Evolutionary conservation across 2,888 invertebrate genomes (phyloP).

Genomic region (Polyommatus iphigenia): DNA sequence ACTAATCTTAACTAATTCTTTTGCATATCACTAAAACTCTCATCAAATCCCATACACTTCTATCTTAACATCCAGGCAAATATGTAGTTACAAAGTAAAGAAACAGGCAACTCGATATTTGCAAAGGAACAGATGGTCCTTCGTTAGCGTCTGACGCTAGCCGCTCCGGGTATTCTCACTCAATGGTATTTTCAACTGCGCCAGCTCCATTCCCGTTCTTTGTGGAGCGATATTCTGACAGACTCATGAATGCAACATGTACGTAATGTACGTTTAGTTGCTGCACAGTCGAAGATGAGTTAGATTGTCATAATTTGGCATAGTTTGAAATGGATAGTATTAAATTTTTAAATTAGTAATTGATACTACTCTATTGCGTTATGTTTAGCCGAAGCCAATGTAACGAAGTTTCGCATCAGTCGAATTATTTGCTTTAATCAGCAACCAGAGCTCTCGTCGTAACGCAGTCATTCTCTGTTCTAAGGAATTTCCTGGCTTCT

Average conservation of each 20-base stretch:
- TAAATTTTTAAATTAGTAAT: too few relatives aligned
- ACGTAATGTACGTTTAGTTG: not conserved
- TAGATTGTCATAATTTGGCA: not conserved
- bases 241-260: not conserved
- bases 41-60: not conserved
- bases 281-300: not conserved
- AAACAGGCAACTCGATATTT: not conserved
- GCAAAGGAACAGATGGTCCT: constrained; percentile 16
- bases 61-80: not conserved
- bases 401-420: not conserved
- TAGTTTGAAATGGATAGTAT: not conserved
- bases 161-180: constrained; percentile 2
- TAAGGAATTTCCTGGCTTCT: not conserved
- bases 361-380: too few relatives aligned
- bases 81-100: constrained; percentile 5
- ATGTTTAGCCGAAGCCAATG: too few relatives aligned
- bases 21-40: not conserved
- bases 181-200: constrained; percentile 6
- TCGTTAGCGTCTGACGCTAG: constrained; percentile 4
- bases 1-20: too few relatives aligned
- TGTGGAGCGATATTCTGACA: constrained; percentile 9
- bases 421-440: not conserved
- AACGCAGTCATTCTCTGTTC: not conserved
- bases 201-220: constrained; percentile 1
- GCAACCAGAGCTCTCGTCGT: not conserved